A percentile compares a stretch with the other conserved stretches of the same genome.
Evolutionary conservation across 2,888 invertebrate genomes (phyloP).

Genomic region (Graphium colonna): DNA sequence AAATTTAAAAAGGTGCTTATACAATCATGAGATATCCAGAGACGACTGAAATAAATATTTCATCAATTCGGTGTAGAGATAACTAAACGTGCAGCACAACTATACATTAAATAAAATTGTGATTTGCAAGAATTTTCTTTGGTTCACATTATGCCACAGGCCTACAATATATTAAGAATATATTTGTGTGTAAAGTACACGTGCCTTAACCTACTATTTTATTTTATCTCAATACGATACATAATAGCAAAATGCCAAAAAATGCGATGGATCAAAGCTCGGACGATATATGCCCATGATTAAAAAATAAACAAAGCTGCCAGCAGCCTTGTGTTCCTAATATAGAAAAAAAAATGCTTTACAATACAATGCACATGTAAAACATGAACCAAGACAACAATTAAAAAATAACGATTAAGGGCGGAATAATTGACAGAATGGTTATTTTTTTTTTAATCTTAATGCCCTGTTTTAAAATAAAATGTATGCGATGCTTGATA

Average conservation of each 20-base stretch:
- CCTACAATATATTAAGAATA: neutral
- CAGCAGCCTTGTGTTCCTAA: neutral
- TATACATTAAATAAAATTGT: neutral
- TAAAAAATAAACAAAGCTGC: neutral
- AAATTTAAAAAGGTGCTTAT: neutral
- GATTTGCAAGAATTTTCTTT: neutral
- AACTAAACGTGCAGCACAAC: neutral
- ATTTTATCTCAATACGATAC: neutral
- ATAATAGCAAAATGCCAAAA: neutral
- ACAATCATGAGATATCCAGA: neutral
- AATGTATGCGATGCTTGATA: no score
- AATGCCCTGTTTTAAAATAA: no score
- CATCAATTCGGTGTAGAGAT: neutral
- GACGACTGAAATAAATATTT: neutral
- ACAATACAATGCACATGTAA: neutral
- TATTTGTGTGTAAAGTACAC: neutral
- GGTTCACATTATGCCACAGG: neutral
- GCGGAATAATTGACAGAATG: neutral
- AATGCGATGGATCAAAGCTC: neutral
- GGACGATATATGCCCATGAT: neutral
- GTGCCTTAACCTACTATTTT: neutral
- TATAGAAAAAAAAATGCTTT: neutral
- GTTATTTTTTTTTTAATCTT: neutral
- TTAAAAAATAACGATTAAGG: neutral
- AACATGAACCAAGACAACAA: neutral